Percentiles rank a stretch among this genome's conserved stretches.
These are phyloP conservation scores for Mesopsocus fuscifrons DNA, from an alignment of 2,888 invertebrate species.

Conservation along the genomic window DNA sequence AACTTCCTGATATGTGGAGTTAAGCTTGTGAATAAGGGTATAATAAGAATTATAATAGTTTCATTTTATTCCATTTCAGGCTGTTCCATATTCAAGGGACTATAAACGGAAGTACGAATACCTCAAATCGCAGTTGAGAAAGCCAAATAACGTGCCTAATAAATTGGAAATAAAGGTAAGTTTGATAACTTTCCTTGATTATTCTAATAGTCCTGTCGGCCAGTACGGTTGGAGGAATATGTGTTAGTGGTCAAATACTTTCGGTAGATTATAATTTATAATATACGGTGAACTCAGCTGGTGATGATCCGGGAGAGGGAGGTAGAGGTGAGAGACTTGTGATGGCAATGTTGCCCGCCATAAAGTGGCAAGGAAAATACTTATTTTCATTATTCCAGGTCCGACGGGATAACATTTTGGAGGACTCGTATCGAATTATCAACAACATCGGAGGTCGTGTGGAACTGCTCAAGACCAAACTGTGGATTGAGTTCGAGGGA, in stretches of 20 bases:
- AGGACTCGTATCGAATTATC: conserved; percentile 92
- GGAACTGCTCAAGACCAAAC: conserved; percentile 86
- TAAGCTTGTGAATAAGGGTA: conserved; percentile 1
- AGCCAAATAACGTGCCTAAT: conserved; percentile 90
- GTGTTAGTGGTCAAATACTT: too few relatives aligned
- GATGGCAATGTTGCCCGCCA: too few relatives aligned
- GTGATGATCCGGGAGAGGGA: too few relatives aligned
- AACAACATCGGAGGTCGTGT: conserved; percentile 80
- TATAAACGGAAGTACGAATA: conserved; percentile 99
- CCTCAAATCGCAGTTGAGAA: conserved; percentile 87
- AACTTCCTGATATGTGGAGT: too few relatives aligned
- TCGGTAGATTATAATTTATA: too few relatives aligned
- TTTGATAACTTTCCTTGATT: background rate
- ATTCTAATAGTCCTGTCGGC: too few relatives aligned
- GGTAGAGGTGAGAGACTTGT: too few relatives aligned
- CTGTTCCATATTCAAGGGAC: conserved; percentile 95
- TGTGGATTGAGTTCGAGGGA: conserved; percentile 98
- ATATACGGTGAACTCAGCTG: too few relatives aligned
- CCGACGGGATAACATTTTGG: conserved; percentile 75
- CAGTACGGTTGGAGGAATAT: too few relatives aligned
- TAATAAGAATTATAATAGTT: too few relatives aligned
- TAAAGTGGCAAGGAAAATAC: too few relatives aligned
- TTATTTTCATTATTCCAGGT: too few relatives aligned
- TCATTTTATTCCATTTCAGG: conserved; percentile 34
- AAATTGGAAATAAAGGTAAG: conserved; percentile 90